A percentile compares a stretch with the other conserved stretches of the same genome.
phyloP scores from a whole-genome alignment of 1,140 invertebrate genomes.

The Drosophila nasuta region DNA sequence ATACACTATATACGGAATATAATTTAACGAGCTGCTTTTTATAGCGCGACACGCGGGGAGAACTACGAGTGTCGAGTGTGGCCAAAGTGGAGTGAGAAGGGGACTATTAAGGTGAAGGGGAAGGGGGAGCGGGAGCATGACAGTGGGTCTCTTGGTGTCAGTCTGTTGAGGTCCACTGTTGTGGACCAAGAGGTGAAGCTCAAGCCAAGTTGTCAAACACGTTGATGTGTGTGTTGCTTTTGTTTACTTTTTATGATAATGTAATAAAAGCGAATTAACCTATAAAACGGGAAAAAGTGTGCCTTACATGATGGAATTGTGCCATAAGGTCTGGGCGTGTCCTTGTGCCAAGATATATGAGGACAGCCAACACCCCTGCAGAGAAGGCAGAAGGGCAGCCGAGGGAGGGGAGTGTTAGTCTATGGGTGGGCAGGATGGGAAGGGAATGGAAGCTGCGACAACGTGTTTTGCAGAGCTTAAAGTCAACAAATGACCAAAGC shows the following conservation, averaged over 20 bases:
- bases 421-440: neutral
- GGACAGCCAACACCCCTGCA: constrained; percentile 24
- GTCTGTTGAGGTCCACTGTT: constrained; percentile 14
- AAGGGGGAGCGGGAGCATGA: neutral
- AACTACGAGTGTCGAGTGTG: constrained; percentile 2
- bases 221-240: constrained; percentile 42
- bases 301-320: constrained; percentile 79
- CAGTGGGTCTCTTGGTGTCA: neutral
- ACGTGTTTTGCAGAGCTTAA: constrained; percentile 54
- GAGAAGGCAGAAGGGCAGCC: neutral
- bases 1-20: constrained; percentile 9
- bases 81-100: neutral
- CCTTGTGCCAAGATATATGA: constrained; percentile 59
- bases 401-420: neutral
- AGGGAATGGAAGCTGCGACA: constrained; percentile 38
- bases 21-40: constrained; percentile 69
- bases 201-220: constrained; percentile 56
- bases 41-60: constrained; percentile 41
- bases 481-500: constrained; percentile 72
- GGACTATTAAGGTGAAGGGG: neutral
- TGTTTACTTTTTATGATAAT: constrained; percentile 79
- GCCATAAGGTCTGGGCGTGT: constrained; percentile 80
- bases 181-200: constrained; percentile 60
- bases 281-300: constrained; percentile 79
- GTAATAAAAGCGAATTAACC: constrained; percentile 84